Percentiles rank a stretch among this genome's conserved stretches.
Evolutionary conservation across 2,113 vertebrate species (phyloP).

Genomic region (Okapia johnstoni): DNA sequence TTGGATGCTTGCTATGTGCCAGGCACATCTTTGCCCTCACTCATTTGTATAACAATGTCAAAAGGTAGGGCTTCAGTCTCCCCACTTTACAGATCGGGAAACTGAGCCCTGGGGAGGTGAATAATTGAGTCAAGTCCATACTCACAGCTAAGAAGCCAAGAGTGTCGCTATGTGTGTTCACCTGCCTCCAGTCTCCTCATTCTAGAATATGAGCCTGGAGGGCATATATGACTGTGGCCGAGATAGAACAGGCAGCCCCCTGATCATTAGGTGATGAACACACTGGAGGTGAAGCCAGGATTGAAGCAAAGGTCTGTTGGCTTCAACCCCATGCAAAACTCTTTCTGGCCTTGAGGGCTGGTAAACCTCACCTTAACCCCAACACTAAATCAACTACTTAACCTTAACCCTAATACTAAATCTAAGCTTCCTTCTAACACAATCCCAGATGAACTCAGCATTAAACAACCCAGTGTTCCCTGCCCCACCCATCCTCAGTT

Average conservation of each 20-base stretch:
- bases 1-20: background rate
- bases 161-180: rapidly evolving
- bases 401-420: background rate
- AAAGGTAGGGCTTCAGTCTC: no score
- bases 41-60: rapidly evolving
- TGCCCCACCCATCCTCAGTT: background rate
- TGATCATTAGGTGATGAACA: rapidly evolving
- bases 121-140: no score
- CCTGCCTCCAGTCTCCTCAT: background rate
- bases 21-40: background rate
- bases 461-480: background rate
- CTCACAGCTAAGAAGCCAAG: background rate
- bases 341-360: background rate
- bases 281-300: rapidly evolving
- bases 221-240: background rate
- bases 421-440: background rate
- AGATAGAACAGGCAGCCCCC: background rate
- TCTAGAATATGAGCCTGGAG: background rate
- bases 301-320: background rate
- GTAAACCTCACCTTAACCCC: background rate
- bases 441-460: background rate
- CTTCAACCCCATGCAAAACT: background rate
- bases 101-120: background rate
- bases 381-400: background rate
- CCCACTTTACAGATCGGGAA: background rate